phyloP scores from a whole-genome alignment of 2,113 vertebrate genomes.

The Eudyptes chrysolophus region DNA sequence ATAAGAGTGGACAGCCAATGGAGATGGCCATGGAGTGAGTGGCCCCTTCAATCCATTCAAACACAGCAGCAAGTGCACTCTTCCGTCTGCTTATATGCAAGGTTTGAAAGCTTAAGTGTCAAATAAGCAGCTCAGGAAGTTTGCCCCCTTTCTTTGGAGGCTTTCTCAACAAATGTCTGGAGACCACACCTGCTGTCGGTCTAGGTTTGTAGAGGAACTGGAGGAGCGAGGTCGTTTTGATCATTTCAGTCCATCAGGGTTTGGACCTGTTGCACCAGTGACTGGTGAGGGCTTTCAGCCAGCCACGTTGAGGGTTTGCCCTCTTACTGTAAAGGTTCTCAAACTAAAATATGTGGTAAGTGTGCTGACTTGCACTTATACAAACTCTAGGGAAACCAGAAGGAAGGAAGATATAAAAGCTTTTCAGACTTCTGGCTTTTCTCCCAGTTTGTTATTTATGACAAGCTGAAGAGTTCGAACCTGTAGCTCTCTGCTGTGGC shows the following conservation, averaged over 20 bases:
- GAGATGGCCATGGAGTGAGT: not conserved
- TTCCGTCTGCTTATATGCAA: not conserved
- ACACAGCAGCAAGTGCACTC: not conserved
- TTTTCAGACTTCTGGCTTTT: constrained; percentile 23
- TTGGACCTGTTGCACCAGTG: not conserved
- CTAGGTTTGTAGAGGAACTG: not conserved
- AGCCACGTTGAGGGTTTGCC: not conserved
- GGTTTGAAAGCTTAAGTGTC: not conserved
- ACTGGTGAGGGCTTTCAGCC: not conserved
- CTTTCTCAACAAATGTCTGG: not conserved
- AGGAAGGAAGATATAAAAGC: constrained; percentile 33
- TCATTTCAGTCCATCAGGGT: not conserved
- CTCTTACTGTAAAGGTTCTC: not conserved
- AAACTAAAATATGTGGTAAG: not conserved
- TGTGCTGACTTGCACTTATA: constrained; percentile 17
- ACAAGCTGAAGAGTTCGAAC: constrained; percentile 14
- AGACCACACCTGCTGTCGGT: not conserved
- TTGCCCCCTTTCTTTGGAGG: not conserved
- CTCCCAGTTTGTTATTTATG: constrained; percentile 45
- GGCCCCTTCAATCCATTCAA: not conserved
- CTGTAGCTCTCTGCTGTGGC: constrained; percentile 23
- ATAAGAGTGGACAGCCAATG: not conserved
- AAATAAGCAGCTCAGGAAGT: not conserved
- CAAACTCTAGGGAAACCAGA: not conserved
- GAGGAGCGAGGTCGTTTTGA: not conserved